These are phyloP conservation scores for Polypedilum vanderplanki DNA, from an alignment of 1,140 invertebrate species.

Conservation along the genomic window DNA sequence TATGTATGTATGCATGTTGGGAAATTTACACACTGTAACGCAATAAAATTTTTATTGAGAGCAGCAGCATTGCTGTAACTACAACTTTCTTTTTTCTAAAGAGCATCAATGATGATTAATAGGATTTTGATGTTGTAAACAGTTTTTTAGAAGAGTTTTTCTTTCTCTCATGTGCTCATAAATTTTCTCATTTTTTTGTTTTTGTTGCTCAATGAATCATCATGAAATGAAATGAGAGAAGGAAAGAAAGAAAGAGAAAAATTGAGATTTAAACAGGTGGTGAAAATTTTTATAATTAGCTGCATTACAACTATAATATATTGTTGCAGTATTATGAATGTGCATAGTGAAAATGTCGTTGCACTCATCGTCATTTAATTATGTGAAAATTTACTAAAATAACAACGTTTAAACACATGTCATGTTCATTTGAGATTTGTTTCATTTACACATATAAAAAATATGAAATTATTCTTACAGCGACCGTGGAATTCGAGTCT, in stretches of 20 bases:
- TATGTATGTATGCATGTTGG: not conserved
- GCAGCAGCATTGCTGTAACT: not conserved
- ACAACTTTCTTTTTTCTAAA: not conserved
- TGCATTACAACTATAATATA: slow-evolving; percentile 6
- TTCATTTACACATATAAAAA: not conserved
- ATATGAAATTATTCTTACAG: slow-evolving; percentile 6
- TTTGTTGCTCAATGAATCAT: not conserved
- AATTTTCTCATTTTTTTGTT: not conserved
- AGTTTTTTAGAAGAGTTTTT: not conserved
- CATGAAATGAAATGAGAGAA: not conserved
- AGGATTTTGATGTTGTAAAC: slow-evolving; percentile 7
- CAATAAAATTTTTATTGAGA: not conserved
- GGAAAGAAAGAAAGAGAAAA: not conserved
- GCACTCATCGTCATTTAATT: not conserved
- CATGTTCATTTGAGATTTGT: not conserved
- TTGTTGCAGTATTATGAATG: not conserved
- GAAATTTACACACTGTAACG: slow-evolving; percentile 10
- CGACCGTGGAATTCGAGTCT: slow-evolving; percentile 24
- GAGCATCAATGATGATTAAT: slow-evolving; percentile 15
- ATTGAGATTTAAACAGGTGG: not conserved
- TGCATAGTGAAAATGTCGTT: not conserved
- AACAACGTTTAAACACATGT: not conserved
- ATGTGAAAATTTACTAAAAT: not conserved
- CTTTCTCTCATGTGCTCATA: not conserved
- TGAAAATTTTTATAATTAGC: slow-evolving; percentile 1